Base-by-base conservation (phyloP, 2,113 vertebrate species). In the Plestiodon gilberti region DNA sequence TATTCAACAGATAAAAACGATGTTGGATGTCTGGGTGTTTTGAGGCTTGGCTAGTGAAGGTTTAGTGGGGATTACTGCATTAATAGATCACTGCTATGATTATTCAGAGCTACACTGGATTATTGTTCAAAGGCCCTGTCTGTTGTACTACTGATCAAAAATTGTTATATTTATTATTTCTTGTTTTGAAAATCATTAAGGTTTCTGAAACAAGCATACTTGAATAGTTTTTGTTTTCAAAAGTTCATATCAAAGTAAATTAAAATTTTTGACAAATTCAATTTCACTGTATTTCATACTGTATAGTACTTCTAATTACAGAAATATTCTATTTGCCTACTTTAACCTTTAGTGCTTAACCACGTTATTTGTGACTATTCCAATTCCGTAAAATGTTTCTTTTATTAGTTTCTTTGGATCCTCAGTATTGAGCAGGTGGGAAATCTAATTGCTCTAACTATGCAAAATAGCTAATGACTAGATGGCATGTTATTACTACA, bases 381-480 rank as follows among this genome's bases (percentile, higher is more conserved):
- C 70, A 59, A 78, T 83, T 85, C 82, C 0, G 35, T 78, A 14
- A 4, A 70, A 67, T 70, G 52, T n/a, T 81, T 23, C 3, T 82
- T 89, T 85, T 40, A 64, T 43, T 83, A 71, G 30, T 80, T 73
- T 79, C 55, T 71, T 61, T 73, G 28, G 52, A 71, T 25, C 55
- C 18, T 74, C 61, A 88, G 52, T 43, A 65, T 14, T 40, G 55
- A 84, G 0, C 8, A 40, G 77, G 14, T 88, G 90, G 87, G 55
- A 87, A 77, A 86, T 81, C 57, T 69, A 93, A n/a, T 93, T 91
- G 88, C 48, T 78, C 65, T 83, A 85, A 10, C 59, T 90, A n/a
- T 74, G 88, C 20, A 92, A 92, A 79, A 79, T 88, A 89, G 74
- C 62, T 82, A 74, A 81, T 85, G 83, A 57, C n/a, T 83, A 22